phyloP scores from a whole-genome alignment of 2,113 vertebrate genomes.

The Casuarius casuarius region DNA sequence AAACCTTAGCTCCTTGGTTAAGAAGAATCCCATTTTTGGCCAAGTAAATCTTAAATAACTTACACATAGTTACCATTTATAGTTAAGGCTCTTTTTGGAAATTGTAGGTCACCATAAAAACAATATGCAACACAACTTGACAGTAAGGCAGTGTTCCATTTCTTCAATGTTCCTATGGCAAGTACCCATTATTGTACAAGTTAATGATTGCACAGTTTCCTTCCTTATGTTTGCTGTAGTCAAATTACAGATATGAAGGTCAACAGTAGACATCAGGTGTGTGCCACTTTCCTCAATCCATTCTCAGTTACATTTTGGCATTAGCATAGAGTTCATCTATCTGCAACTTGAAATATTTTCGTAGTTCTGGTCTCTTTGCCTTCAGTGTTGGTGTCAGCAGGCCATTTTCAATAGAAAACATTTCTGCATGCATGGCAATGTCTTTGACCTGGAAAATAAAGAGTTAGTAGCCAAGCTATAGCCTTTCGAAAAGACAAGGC shows the following conservation, averaged over 20 bases:
- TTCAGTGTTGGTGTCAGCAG: constrained; percentile 96
- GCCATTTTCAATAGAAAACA: constrained; percentile 93
- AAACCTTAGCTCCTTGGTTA: constrained; percentile 61
- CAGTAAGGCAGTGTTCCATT: constrained; percentile 79
- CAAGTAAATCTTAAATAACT: constrained; percentile 77
- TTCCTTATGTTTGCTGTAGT: constrained; percentile 71
- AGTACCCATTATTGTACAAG: constrained; percentile 70
- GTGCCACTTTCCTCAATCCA: not conserved
- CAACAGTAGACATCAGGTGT: constrained; percentile 42
- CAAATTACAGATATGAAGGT: constrained; percentile 67
- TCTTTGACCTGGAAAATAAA: constrained; percentile 85
- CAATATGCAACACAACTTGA: constrained; percentile 75
- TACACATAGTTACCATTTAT: constrained; percentile 75
- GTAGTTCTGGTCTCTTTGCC: constrained; percentile 89
- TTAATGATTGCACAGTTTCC: constrained; percentile 69
- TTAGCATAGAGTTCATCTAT: constrained; percentile 91
- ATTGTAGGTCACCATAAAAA: constrained; percentile 73
- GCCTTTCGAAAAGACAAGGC: not conserved
- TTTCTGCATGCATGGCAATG: constrained; percentile 83
- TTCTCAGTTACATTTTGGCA: constrained; percentile 83
- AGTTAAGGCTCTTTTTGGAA: constrained; percentile 84
- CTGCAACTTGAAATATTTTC: constrained; percentile 84
- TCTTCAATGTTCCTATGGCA: constrained; percentile 76
- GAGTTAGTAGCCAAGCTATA: not conserved
- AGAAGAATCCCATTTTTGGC: constrained; percentile 64